Conservation (phyloP, 2,113 vertebrate genomes). For the Diadophis punctatus region DNA sequence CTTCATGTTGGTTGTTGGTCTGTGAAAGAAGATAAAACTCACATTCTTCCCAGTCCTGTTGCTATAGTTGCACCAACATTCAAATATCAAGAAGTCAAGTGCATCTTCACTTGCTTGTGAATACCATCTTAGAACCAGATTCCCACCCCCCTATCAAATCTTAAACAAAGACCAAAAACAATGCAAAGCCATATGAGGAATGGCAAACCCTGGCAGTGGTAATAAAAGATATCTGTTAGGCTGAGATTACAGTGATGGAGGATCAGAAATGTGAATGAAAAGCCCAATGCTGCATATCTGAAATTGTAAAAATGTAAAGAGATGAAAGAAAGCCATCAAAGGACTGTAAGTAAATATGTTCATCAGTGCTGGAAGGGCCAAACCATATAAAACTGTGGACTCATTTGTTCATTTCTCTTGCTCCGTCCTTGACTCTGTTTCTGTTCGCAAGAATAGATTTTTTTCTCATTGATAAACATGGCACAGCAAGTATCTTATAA, state of each 20-base stretch:
- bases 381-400: slow-evolving; percentile 33
- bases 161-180: slow-evolving; percentile 26
- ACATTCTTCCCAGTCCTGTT: not conserved
- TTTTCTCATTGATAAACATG: slow-evolving; percentile 36
- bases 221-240: slow-evolving; percentile 22
- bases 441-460: slow-evolving; percentile 38
- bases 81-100: not conserved
- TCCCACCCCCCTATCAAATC: slow-evolving; percentile 9
- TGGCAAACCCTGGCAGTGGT: slow-evolving; percentile 42
- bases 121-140: slow-evolving; percentile 6
- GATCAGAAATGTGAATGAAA: slow-evolving; percentile 35
- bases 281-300: slow-evolving; percentile 39
- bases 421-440: not conserved
- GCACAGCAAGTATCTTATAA: not conserved
- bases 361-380: slow-evolving; percentile 28
- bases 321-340: slow-evolving; percentile 42
- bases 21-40: not conserved
- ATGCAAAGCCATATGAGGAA: slow-evolving; percentile 6
- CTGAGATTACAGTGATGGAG: slow-evolving; percentile 21
- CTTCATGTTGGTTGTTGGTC: not conserved
- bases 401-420: slow-evolving; percentile 28
- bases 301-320: slow-evolving; percentile 35
- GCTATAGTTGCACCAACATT: not conserved
- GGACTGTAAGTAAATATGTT: slow-evolving; percentile 49
- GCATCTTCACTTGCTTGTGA: not conserved